A percentile compares a stretch with the other conserved stretches of the same genome.
Evolutionary conservation across 2,797 vertebrate genomes (phyloP).

Genomic region (Eutrigla gurnardus): DNA sequence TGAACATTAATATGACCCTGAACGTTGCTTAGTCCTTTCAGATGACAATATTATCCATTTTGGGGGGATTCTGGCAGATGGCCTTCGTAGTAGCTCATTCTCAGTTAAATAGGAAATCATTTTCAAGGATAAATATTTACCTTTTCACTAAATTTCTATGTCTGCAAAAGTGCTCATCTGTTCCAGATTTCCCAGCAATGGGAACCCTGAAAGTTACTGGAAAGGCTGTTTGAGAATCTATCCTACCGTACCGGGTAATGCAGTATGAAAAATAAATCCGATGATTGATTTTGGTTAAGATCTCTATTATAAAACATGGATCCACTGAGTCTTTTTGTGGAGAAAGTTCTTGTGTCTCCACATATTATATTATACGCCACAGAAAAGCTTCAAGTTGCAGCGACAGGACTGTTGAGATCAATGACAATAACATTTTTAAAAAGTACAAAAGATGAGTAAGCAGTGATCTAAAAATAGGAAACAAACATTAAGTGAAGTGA

Average conservation of each 20-base stretch:
- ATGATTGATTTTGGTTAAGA: constrained; percentile 12
- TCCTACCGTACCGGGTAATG: constrained; percentile 6
- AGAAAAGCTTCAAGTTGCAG: not conserved
- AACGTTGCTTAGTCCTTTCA: too few relatives aligned
- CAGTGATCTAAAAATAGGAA: too few relatives aligned
- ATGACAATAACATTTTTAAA: not conserved
- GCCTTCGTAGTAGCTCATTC: too few relatives aligned
- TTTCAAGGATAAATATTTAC: too few relatives aligned
- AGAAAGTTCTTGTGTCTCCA: constrained; percentile 10
- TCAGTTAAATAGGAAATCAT: too few relatives aligned
- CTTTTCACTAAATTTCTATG: not conserved
- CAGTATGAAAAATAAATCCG: constrained; percentile 17
- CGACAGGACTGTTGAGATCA: not conserved
- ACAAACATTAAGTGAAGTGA: too few relatives aligned
- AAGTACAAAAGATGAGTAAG: not conserved
- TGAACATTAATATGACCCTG: too few relatives aligned
- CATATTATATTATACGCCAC: constrained; percentile 9
- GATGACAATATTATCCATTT: too few relatives aligned
- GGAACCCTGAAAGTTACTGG: constrained; percentile 18
- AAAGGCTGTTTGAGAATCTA: constrained; percentile 26
- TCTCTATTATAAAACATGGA: constrained; percentile 7
- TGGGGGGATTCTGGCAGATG: too few relatives aligned
- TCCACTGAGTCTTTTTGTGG: constrained; percentile 7
- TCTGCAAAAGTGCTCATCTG: not conserved
- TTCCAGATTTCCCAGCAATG: not conserved